phyloP scores from a whole-genome alignment of 2,888 invertebrate species.

The Ramazzottius varieornatus region DNA sequence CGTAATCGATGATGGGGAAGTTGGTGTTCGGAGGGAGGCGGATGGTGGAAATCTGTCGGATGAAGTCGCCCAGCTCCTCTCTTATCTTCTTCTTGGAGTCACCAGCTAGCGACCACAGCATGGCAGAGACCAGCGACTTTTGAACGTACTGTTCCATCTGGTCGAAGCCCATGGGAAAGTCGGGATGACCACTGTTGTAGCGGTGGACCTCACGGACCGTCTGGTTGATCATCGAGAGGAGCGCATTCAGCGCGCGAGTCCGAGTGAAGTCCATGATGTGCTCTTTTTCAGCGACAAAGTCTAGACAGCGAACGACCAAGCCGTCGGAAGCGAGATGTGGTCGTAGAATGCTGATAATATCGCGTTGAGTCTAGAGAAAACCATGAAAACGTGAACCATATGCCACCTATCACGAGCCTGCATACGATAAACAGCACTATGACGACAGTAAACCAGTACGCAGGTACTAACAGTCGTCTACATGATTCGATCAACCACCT shows the following conservation, averaged over 20 bases:
- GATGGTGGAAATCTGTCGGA: constrained; percentile 76
- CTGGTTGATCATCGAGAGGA: constrained; percentile 94
- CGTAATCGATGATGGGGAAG: constrained; percentile 76
- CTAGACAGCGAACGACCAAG: constrained; percentile 64
- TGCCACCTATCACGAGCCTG: background rate
- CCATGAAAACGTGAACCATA: background rate
- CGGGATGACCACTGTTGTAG: constrained; percentile 72
- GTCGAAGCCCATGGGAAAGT: constrained; percentile 68
- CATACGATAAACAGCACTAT: constrained; percentile 6
- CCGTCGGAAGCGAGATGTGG: constrained; percentile 72
- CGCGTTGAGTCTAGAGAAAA: constrained; percentile 43
- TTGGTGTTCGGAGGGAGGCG: constrained; percentile 47
- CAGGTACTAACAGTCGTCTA: too few species aligned
- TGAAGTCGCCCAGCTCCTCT: constrained; percentile 78
- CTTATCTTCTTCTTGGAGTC: constrained; percentile 87
- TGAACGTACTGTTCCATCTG: constrained; percentile 77
- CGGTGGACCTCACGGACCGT: constrained; percentile 52
- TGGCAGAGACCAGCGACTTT: constrained; percentile 66
- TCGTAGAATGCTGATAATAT: constrained; percentile 56
- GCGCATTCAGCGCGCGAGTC: constrained; percentile 69
- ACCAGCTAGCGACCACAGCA: constrained; percentile 92
- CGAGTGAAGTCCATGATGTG: constrained; percentile 97
- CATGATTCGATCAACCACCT: too few species aligned
- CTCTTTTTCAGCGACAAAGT: constrained; percentile 56
- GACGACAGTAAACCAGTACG: background rate